Base-by-base conservation (phyloP, 2,797 vertebrate genomes). In the Graptemys geographica region DNA sequence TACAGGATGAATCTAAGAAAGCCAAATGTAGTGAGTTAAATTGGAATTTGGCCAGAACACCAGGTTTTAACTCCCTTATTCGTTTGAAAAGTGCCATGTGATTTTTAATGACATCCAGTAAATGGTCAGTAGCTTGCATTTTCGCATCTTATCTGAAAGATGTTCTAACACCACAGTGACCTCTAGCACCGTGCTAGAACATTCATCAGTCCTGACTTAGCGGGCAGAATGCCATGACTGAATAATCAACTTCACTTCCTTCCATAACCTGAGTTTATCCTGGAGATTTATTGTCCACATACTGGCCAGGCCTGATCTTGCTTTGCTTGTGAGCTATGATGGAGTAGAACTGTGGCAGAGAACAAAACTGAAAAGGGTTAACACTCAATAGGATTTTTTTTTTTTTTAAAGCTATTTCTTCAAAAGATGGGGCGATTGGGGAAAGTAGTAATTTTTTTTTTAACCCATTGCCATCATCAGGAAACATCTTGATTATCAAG, bases 351-450 rank as follows among this genome's bases (percentile, higher is more conserved):
- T 19, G 25, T 76, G 25, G 72, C 28, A 27, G 41, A 76, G 41
- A 76, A 27, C 21, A 47, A 27, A 44, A 76, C 41, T 47, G 41
- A 76, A 25, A n/a, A 74, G 21, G 9, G 37, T 12, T 41, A 23
- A 25, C 37, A 74, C 62, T 65, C 31, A 65, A 55, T 21, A 53
- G 7, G 9, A 8, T 65, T 65, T 69, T n/a, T 9, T 18, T 65
- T 65, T 69, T n/a, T 9, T 10, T 44, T 7, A 41, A 41, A 9
- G 2, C 25, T 86, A 52, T 83, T 84, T 2, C 10, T 5, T 33
- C 1, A 7, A 69, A 41, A 83, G 4, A 2, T 28, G 9, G 18
- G 10, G 4, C n/a, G 1, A 5, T 86, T 69, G 27, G 18, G 9
- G 18, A 89, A 90, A 87, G 52, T 37, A 55, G 49, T 79, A 62